phyloP scores from a whole-genome alignment of 2,797 vertebrate genomes.

The Mareca strepera region DNA sequence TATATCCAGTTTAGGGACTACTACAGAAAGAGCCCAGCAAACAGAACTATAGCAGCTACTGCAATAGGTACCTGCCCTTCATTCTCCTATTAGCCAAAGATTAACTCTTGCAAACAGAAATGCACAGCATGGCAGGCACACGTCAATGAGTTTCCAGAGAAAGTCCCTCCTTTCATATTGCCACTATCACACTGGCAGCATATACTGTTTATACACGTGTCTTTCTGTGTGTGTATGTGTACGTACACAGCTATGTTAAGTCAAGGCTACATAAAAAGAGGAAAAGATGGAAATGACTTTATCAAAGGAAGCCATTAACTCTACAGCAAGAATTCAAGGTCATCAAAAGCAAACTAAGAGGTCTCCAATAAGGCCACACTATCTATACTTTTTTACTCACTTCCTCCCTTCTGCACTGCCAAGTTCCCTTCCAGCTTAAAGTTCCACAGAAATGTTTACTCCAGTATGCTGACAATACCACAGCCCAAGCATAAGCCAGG shows the following conservation, averaged over 20 bases:
- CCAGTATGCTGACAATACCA: not conserved
- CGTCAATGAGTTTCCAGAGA: not conserved
- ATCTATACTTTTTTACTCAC: fast-evolving
- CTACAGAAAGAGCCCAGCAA: not conserved
- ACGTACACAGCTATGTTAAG: not conserved
- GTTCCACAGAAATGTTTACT: not conserved
- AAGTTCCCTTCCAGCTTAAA: not conserved
- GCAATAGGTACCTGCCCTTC: not conserved
- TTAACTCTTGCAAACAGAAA: not conserved
- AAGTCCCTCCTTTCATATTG: not conserved
- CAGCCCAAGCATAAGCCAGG: not conserved
- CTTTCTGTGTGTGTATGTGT: not conserved
- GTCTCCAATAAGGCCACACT: not conserved
- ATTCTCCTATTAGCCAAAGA: not conserved
- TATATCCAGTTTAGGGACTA: not conserved
- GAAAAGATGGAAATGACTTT: not conserved
- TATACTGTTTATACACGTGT: not conserved
- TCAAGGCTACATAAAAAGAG: not conserved
- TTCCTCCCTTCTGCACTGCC: not conserved
- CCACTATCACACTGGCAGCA: not conserved
- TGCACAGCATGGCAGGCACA: not conserved
- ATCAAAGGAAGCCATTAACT: not conserved
- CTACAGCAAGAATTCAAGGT: not conserved
- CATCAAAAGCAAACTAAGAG: not conserved
- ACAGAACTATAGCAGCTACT: not conserved